Base-by-base conservation (phyloP, 2,888 invertebrate genomes). In the Ceramica pisi region DNA sequence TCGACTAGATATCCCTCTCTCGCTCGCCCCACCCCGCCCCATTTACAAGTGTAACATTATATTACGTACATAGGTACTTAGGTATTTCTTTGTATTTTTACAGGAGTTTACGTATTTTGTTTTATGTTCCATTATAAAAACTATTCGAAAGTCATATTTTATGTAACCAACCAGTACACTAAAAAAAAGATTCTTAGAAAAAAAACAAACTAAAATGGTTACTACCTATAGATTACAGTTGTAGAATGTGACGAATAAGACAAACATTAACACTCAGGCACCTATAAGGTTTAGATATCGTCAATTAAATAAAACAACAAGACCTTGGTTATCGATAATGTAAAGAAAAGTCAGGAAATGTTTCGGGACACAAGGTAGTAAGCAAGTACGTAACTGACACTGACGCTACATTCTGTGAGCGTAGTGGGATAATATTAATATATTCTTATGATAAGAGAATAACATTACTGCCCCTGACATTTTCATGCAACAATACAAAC, bases 1-100 rank as follows among this genome's bases (percentile, higher is more conserved):
- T 85, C 84, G 72, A 81, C 70, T 71, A 76, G 87, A 84, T 88
- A 86, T 87, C 89, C 89, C 90, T 90, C 89, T 87, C 87, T 84
- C 88, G 83, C 87, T 85, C 82, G 73, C 85, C 84, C 75, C 56
- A 80, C 81, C 78, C 80, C 81, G 81, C 84, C 82, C 80, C 74
- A 81, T 81, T 83, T 84, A 80, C 60, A 64, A 80, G 72, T 23
- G 51, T 55, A 51, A 60, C 51, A 73, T 50, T 65, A 23, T 44
- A 46, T 50, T 57, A 57, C 10, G 31, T 38, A 44, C 1, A 19
- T 48, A n/a, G n/a, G n/a, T n/a, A 35, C 12, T 46, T 31, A 62
- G 14, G 38, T 41, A 53, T 48, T 59, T 69, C 59, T 77, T 46
- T 44, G n/a, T 51, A 44, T n/a, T 57, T 31, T 59, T 77, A 31